These are phyloP conservation scores for Pao palembangensis DNA, from an alignment of 2,113 vertebrate species.

Conservation along the genomic window DNA sequence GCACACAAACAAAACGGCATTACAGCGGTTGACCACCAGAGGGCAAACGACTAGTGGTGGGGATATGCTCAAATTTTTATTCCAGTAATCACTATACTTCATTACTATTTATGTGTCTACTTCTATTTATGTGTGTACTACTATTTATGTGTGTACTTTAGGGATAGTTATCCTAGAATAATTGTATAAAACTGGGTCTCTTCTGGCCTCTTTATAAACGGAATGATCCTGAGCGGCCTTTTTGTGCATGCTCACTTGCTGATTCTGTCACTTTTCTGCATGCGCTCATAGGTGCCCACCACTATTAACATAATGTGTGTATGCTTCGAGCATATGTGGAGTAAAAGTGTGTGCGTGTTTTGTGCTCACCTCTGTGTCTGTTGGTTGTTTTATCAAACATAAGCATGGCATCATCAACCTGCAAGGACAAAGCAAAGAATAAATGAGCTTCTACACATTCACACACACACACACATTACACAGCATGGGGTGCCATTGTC, in stretches of 20 bases:
- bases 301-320: conserved; percentile 24
- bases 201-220: too few species aligned
- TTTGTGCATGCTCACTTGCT: not conserved
- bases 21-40: too few species aligned
- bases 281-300: conserved; percentile 6
- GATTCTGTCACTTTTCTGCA: conserved; percentile 7
- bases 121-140: too few species aligned
- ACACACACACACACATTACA: conserved; percentile 47
- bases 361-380: conserved; percentile 86
- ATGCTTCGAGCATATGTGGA: not conserved
- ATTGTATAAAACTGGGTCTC: too few species aligned
- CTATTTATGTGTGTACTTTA: too few species aligned
- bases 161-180: too few species aligned
- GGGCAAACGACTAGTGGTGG: too few species aligned
- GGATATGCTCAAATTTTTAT: too few species aligned
- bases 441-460: conserved; percentile 54
- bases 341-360: not conserved
- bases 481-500: conserved; percentile 74
- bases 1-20: too few species aligned
- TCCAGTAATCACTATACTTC: too few species aligned
- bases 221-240: not conserved
- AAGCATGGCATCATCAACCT: conserved; percentile 97
- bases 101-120: too few species aligned
- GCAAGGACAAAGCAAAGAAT: conserved; percentile 57
- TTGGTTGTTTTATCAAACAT: conserved; percentile 99